Evolutionary conservation across 2,888 invertebrate genomes (phyloP).

Genomic region (Timema podura): DNA sequence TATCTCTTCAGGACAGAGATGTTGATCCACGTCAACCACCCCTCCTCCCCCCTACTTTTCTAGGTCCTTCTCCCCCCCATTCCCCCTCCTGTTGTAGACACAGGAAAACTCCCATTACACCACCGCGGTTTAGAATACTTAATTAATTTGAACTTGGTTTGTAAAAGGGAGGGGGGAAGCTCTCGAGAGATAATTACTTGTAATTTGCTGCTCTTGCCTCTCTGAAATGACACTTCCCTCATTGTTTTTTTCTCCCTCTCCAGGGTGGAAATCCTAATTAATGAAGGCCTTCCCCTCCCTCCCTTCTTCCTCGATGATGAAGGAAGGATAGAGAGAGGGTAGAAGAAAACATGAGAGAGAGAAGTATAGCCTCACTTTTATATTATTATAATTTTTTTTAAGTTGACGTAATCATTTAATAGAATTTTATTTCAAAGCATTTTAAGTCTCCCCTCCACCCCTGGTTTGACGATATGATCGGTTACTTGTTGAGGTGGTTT

Average conservation of each 20-base stretch:
- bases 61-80: not conserved
- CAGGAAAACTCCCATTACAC: slow-evolving; percentile 24
- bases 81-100: slow-evolving; percentile 9
- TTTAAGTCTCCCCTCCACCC: no score
- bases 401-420: slow-evolving; percentile 17
- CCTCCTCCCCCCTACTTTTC: slow-evolving; percentile 5
- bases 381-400: no score
- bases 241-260: slow-evolving; percentile 15
- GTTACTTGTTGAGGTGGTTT: no score
- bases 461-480: no score
- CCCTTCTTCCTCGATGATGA: slow-evolving; percentile 6
- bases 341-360: not conserved
- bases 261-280: slow-evolving; percentile 30
- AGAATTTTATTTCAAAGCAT: no score
- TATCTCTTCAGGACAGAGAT: no score
- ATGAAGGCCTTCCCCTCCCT: slow-evolving; percentile 24
- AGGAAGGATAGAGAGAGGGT: slow-evolving; percentile 1
- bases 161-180: not conserved
- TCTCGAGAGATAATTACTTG: slow-evolving; percentile 27
- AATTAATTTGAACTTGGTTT: slow-evolving; percentile 32
- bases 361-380: no score
- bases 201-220: slow-evolving; percentile 22
- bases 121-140: slow-evolving; percentile 29
- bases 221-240: slow-evolving; percentile 27
- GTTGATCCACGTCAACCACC: slow-evolving; percentile 20